These are phyloP conservation scores for Connochaetes taurinus DNA, from an alignment of 2,113 vertebrate genomes.

Conservation along the genomic window DNA sequence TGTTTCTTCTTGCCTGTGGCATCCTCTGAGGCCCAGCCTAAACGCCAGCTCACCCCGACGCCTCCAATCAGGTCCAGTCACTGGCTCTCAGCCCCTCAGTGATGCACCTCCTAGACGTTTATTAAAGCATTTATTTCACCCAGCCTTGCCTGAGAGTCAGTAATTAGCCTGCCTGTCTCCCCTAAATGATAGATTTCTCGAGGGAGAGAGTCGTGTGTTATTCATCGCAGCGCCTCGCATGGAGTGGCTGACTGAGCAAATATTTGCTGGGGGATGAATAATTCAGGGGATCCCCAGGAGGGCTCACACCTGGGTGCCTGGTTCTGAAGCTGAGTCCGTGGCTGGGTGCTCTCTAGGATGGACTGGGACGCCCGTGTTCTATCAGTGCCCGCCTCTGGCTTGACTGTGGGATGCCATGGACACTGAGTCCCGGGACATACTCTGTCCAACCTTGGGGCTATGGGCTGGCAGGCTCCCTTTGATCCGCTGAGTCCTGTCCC, in stretches of 20 bases:
- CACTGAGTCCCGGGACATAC: accelerated
- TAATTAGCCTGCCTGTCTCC: neutral
- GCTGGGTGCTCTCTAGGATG: neutral
- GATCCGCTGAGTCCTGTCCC: accelerated
- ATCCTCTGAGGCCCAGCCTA: neutral
- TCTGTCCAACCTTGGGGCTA: accelerated
- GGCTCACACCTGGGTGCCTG: accelerated
- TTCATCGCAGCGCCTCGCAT: accelerated
- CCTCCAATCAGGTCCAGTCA: accelerated
- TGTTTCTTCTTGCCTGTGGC: accelerated
- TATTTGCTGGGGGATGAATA: neutral
- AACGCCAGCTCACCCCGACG: accelerated
- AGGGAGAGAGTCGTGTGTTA: accelerated
- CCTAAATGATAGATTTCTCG: neutral
- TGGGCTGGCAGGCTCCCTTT: accelerated
- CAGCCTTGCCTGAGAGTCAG: neutral
- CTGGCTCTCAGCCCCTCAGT: accelerated
- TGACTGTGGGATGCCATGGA: accelerated
- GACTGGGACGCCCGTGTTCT: accelerated
- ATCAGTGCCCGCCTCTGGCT: accelerated
- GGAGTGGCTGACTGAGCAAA: accelerated
- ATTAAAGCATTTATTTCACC: accelerated
- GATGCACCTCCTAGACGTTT: accelerated
- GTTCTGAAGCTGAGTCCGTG: neutral
- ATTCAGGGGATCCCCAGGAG: neutral